These are phyloP conservation scores for Hetaerina titia DNA, from an alignment of 2,888 invertebrate genomes.

Conservation along the genomic window DNA sequence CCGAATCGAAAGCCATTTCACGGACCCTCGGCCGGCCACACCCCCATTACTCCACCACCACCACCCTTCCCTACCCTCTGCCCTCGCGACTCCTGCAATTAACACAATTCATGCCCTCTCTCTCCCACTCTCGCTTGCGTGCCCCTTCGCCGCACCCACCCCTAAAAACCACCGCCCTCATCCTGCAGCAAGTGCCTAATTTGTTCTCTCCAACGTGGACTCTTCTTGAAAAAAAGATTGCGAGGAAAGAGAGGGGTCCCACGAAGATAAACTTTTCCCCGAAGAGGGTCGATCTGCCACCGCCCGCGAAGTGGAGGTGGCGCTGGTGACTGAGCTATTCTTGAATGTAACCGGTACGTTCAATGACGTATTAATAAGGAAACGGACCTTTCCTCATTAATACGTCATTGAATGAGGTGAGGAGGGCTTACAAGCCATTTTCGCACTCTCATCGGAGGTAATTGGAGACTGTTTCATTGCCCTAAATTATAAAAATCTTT, in stretches of 20 bases:
- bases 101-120: slow-evolving; percentile 2
- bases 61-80: neutral
- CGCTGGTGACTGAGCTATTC: neutral
- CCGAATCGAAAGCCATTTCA: slow-evolving; percentile 6
- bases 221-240: neutral
- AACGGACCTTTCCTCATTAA: no score
- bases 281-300: neutral
- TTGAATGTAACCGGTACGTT: neutral
- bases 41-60: neutral
- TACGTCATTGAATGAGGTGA: no score
- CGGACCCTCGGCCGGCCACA: neutral
- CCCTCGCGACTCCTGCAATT: neutral
- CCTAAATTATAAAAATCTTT: no score
- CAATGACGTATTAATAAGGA: neutral
- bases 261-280: neutral
- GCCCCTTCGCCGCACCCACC: neutral
- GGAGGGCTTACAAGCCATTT: no score
- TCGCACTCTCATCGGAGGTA: no score
- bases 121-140: neutral
- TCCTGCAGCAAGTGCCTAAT: neutral
- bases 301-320: no score
- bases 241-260: neutral
- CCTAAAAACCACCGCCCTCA: neutral
- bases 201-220: neutral
- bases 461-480: no score